Evolutionary conservation across 2,888 invertebrate species (phyloP), one percentile per base, ranked within the genome.

Genomic region (Pelosia muscerda): DNA sequence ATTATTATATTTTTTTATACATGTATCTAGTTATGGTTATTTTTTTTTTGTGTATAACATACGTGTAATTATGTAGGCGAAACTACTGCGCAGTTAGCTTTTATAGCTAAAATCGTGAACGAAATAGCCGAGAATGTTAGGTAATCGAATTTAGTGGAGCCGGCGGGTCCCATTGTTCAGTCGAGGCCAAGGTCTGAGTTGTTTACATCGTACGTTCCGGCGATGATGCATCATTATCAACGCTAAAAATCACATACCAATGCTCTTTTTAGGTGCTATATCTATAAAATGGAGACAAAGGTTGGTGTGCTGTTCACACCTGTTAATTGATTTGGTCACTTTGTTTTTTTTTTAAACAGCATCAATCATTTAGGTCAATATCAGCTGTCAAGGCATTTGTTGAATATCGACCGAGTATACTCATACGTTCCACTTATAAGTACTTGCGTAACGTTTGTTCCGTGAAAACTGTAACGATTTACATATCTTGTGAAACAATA

Each of bases 81-180:
- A 72, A 34, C 66, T 69, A 72, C 73, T 76, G 71, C 76, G 76
- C 56, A 74, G 76, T 79, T 74, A 69, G 75, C 77, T 63, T 80
- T 74, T 81, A 82, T 74, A 72, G 78, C 84, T 86, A 90, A 92
- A 91, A 90, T 90, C 91, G 91, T 92, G 90, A 91, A 87, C 89
- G 84, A 90, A 89, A 88, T 89, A 91, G 87, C 87, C 86, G 86
- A 84, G 82, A 80, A 82, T 85, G 87, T 92, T 92, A 90, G 84
- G 87, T 92, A 91, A 93, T 91, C 91, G 89, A 92, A 92, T 94
- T 92, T 90, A 86, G 91, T 88, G 90, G 86, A 89, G 89, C 89
- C 90, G 86, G 84, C 87, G 90, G 88, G 89, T 85, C 86, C 91
- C 87, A 93, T 93, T 94, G 92, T 94, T 87, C 84, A 75, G 72